Conservation (phyloP, 2,113 vertebrate genomes). For the Eubucco bourcierii region DNA sequence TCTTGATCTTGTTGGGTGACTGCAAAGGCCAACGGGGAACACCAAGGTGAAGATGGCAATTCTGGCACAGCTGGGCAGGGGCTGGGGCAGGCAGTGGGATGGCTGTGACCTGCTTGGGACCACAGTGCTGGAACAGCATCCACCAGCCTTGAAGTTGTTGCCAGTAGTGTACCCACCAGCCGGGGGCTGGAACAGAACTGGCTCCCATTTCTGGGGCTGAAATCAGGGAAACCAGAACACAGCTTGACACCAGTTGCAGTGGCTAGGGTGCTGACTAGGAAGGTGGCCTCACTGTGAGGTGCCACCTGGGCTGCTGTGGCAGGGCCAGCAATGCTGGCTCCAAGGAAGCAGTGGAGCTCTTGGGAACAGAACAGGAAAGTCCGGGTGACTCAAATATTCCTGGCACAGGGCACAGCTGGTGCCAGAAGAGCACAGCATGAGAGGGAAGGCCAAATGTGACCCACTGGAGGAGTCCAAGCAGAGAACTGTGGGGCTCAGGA, state of each 20-base stretch:
- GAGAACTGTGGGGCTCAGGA: accelerated
- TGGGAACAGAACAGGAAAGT: not conserved
- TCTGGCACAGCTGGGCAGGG: not conserved
- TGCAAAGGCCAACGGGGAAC: not conserved
- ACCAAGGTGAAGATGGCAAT: accelerated
- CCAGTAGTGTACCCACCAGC: not conserved
- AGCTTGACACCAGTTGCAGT: not conserved
- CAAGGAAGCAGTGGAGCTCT: not conserved
- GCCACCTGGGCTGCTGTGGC: not conserved
- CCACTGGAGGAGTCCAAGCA: accelerated
- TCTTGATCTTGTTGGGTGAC: accelerated
- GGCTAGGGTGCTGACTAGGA: not conserved
- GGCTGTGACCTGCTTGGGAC: not conserved
- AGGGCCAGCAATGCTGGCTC: not conserved
- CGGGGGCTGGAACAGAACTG: not conserved
- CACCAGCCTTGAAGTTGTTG: not conserved
- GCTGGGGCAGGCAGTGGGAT: not conserved
- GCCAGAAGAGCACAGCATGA: not conserved
- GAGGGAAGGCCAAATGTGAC: not conserved
- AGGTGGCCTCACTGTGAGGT: accelerated
- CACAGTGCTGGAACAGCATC: accelerated
- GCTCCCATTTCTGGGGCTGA: not conserved
- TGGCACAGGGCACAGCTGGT: not conserved
- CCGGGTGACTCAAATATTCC: slow-evolving; percentile 27
- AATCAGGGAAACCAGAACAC: too few species aligned